phyloP scores from a whole-genome alignment of 2,113 vertebrate species.

The Brienomyrus brachyistius region DNA sequence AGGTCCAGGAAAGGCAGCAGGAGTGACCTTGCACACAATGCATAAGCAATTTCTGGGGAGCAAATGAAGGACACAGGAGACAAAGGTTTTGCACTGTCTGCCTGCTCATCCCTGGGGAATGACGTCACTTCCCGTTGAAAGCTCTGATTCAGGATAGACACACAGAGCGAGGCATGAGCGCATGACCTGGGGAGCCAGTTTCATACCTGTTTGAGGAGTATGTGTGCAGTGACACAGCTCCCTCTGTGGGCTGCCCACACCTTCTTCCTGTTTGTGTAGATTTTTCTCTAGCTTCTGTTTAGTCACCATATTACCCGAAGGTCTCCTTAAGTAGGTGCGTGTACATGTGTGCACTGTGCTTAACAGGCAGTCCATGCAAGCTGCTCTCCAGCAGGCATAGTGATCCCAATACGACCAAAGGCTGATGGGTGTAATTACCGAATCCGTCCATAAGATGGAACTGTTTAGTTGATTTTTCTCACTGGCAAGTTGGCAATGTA shows the following conservation, averaged over 20 bases:
- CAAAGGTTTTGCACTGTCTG: neutral
- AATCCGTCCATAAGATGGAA: neutral
- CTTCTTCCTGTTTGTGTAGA: neutral
- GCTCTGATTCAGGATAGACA: neutral
- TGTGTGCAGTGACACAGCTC: neutral
- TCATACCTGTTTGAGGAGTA: neutral
- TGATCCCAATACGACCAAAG: neutral
- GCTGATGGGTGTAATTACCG: neutral
- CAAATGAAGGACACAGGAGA: neutral
- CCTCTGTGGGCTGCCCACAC: neutral
- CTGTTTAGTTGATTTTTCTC: constrained; percentile 3
- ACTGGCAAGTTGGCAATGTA: neutral
- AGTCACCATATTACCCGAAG: neutral
- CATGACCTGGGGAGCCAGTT: neutral
- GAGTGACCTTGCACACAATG: neutral
- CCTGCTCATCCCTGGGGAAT: neutral
- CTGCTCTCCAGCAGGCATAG: neutral
- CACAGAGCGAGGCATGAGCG: neutral
- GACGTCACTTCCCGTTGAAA: neutral
- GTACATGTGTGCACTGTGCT: neutral
- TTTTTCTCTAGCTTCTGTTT: neutral
- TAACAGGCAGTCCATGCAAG: neutral
- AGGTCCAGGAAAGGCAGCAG: neutral
- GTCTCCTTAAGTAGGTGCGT: neutral
- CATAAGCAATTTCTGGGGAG: neutral